Evolutionary conservation across 1,140 invertebrate species (phyloP).

Genomic region (Drosophila tsacasi): DNA sequence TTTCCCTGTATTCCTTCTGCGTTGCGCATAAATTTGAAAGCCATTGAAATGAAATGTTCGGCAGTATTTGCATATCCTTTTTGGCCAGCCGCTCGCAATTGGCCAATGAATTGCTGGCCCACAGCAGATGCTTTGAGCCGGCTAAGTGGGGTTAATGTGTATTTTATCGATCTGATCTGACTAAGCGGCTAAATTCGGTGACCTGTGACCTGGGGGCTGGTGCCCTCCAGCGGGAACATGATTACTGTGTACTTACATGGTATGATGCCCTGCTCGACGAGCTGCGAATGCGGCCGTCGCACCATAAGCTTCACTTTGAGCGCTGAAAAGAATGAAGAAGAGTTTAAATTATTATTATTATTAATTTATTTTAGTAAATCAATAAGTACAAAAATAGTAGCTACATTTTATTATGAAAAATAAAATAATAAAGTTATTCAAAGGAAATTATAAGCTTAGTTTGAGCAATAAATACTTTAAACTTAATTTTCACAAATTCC

Average conservation of each 20-base stretch:
- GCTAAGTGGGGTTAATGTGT: slow-evolving; percentile 72
- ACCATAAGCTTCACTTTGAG: slow-evolving; percentile 98
- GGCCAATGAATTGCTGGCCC: slow-evolving; percentile 32
- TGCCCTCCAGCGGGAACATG: background rate
- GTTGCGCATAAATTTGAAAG: slow-evolving; percentile 72
- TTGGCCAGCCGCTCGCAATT: slow-evolving; percentile 26
- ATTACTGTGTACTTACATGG: slow-evolving; percentile 93
- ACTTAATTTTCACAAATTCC: too few species aligned
- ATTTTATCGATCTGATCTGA: slow-evolving; percentile 65
- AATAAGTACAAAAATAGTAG: too few species aligned
- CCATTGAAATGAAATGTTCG: slow-evolving; percentile 71
- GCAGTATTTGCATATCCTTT: slow-evolving; percentile 78
- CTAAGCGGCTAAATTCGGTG: slow-evolving; percentile 39
- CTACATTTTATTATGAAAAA: background rate
- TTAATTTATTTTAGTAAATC: background rate
- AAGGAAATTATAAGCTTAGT: too few species aligned
- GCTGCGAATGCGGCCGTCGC: slow-evolving; percentile 96
- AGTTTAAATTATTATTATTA: slow-evolving; percentile 39
- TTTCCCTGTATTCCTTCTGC: slow-evolving; percentile 13
- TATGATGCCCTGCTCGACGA: slow-evolving; percentile 98
- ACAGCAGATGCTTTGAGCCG: slow-evolving; percentile 38
- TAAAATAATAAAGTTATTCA: too few species aligned
- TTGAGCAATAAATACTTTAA: too few species aligned
- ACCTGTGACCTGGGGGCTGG: slow-evolving; percentile 11
- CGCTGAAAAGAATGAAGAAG: slow-evolving; percentile 89